Evolutionary conservation across 2,888 invertebrate species (phyloP).

Genomic region (Mellilla xanthometata): DNA sequence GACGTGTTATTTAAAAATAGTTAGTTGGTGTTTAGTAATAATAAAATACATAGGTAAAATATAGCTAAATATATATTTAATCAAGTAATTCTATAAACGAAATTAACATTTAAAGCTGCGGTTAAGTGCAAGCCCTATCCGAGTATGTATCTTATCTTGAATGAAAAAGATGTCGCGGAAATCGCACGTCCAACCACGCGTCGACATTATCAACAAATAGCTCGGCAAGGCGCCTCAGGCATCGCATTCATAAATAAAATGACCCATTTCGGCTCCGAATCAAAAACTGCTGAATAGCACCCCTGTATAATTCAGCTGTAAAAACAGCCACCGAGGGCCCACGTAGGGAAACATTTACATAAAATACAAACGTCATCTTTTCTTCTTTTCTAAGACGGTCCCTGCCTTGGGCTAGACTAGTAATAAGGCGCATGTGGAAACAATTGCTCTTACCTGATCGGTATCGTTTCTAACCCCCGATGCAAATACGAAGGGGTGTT

Average conservation of each 20-base stretch:
- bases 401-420: constrained; percentile 30
- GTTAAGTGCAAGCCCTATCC: too few relatives aligned
- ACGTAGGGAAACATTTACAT: constrained; percentile 35
- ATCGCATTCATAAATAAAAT: constrained; percentile 36
- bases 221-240: constrained; percentile 27
- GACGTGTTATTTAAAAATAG: too few relatives aligned
- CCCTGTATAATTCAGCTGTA: constrained; percentile 36
- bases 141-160: too few relatives aligned
- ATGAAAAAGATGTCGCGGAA: too few relatives aligned
- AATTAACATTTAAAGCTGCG: too few relatives aligned
- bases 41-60: too few relatives aligned
- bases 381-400: constrained; percentile 32
- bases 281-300: constrained; percentile 37
- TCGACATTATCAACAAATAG: constrained; percentile 33
- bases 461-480: too few relatives aligned
- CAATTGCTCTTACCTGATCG: constrained; percentile 43
- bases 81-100: too few relatives aligned
- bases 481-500: too few relatives aligned
- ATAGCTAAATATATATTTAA: too few relatives aligned
- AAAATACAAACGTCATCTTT: constrained; percentile 37
- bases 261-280: constrained; percentile 34
- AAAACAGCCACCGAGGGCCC: constrained; percentile 32
- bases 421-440: constrained; percentile 50
- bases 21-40: too few relatives aligned
- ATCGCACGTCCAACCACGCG: constrained; percentile 22